These are phyloP conservation scores for Perdix hodgsoniae DNA, from an alignment of 2,797 vertebrate genomes.

Conservation along the genomic window DNA sequence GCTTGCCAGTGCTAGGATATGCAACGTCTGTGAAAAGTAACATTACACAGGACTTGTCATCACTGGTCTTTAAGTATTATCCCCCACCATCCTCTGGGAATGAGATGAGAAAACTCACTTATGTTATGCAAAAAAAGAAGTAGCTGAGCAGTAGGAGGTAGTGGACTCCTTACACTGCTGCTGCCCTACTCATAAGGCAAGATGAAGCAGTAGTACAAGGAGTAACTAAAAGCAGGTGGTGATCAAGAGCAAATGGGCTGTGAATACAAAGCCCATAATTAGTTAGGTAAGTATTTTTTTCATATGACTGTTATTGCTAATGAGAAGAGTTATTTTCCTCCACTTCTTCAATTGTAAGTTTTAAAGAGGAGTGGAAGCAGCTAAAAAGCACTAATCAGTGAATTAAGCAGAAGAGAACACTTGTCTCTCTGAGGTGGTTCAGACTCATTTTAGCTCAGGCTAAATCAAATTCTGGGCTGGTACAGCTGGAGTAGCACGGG, in stretches of 20 bases:
- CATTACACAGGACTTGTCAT: not conserved
- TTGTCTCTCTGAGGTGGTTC: not conserved
- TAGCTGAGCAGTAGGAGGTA: not conserved
- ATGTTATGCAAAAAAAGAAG: not conserved
- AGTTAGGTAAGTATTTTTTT: slow-evolving; percentile 28
- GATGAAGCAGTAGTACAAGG: not conserved
- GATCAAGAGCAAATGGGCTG: slow-evolving; percentile 48
- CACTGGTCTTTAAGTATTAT: not conserved
- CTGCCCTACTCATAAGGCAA: not conserved
- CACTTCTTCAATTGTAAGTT: not conserved
- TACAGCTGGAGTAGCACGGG: not conserved
- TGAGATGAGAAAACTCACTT: not conserved
- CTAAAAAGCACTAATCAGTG: slow-evolving; percentile 5
- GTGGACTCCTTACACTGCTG: not conserved
- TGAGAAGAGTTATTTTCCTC: slow-evolving; percentile 21
- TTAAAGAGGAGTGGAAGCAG: not conserved
- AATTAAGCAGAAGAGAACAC: not conserved
- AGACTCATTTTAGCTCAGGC: not conserved
- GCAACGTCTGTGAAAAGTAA: not conserved
- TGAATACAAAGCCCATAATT: slow-evolving; percentile 16
- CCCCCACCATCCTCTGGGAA: not conserved
- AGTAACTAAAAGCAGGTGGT: slow-evolving; percentile 4
- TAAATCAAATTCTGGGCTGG: not conserved
- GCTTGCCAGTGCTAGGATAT: not conserved
- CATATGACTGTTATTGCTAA: not conserved